Percentiles rank a stretch among this genome's conserved stretches.
Evolutionary conservation across 92 coral and sea anemone species (phyloP).

Genomic region (Hydrozoanthus gracilis): DNA sequence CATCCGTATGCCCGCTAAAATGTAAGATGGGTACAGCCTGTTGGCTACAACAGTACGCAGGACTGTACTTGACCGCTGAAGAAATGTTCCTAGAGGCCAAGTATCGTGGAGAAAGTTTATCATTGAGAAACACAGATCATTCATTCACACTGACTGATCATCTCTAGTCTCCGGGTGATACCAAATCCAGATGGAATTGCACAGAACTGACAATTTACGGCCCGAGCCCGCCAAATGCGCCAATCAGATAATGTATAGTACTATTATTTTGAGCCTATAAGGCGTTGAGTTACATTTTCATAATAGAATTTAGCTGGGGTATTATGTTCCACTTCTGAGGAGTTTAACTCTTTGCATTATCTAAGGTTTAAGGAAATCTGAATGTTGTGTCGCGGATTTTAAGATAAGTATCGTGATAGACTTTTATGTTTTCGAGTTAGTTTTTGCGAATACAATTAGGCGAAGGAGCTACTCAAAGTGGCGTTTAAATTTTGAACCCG

Average conservation of each 20-base stretch:
- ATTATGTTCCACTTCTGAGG: slow-evolving; percentile 13
- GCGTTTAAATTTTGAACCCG: neutral
- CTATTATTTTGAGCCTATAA: neutral
- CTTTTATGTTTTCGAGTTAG: neutral
- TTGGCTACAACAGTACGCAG: neutral
- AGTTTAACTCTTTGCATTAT: slow-evolving; percentile 26
- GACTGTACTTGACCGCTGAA: slow-evolving; percentile 3
- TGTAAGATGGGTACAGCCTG: slow-evolving; percentile 8
- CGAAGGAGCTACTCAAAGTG: slow-evolving; percentile 17
- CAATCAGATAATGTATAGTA: slow-evolving; percentile 27
- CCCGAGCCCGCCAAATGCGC: slow-evolving; percentile 8
- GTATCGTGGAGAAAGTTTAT: neutral
- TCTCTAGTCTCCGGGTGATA: neutral
- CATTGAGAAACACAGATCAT: neutral
- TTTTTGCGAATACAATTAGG: neutral
- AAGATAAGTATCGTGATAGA: neutral
- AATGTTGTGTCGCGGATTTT: neutral
- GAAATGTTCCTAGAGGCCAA: neutral
- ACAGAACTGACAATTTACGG: slow-evolving; percentile 1
- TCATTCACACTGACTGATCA: neutral
- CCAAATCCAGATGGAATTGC: neutral
- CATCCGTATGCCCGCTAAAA: slow-evolving; percentile 93
- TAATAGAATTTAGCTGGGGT: neutral
- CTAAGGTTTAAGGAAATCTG: neutral
- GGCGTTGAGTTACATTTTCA: slow-evolving; percentile 35